phyloP scores from a whole-genome alignment of 64 coral and sea anemone genomes.

The Hydrozoanthus tunicans region DNA sequence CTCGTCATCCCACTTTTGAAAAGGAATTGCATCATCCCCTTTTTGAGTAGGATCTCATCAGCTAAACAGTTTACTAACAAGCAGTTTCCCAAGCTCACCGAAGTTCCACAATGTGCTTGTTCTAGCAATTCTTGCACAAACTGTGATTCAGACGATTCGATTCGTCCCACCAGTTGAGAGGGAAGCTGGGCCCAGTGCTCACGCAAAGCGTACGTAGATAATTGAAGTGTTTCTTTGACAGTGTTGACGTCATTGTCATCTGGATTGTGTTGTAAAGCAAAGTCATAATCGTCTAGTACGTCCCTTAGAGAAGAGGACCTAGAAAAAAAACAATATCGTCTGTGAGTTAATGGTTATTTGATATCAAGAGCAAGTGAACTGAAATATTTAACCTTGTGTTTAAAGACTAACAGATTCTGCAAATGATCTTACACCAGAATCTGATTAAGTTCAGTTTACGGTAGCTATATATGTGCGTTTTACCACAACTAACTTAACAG shows the following conservation, averaged over 20 bases:
- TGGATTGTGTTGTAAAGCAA: constrained; percentile 52
- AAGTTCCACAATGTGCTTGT: not conserved
- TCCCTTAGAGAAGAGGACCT: constrained; percentile 66
- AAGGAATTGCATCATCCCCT: no score
- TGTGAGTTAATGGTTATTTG: not conserved
- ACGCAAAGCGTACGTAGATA: constrained; percentile 73
- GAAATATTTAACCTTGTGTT: no score
- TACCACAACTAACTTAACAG: no score
- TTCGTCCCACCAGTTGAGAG: constrained; percentile 67
- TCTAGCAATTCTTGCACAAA: constrained; percentile 21
- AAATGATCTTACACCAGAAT: no score
- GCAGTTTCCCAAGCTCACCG: not conserved
- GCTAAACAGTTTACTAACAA: no score
- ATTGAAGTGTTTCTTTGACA: constrained; percentile 86
- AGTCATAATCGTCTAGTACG: constrained; percentile 81
- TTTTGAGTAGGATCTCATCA: no score
- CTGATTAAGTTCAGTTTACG: no score
- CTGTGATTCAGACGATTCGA: not conserved
- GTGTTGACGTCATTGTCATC: constrained; percentile 69
- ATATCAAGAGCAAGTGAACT: no score
- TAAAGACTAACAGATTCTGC: no score
- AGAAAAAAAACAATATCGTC: not conserved
- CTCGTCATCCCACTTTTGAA: no score
- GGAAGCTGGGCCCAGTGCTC: constrained; percentile 72
- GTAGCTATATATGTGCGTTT: no score